Base-by-base conservation (phyloP, 2,113 vertebrate species). In the Atrichornis clamosus region DNA sequence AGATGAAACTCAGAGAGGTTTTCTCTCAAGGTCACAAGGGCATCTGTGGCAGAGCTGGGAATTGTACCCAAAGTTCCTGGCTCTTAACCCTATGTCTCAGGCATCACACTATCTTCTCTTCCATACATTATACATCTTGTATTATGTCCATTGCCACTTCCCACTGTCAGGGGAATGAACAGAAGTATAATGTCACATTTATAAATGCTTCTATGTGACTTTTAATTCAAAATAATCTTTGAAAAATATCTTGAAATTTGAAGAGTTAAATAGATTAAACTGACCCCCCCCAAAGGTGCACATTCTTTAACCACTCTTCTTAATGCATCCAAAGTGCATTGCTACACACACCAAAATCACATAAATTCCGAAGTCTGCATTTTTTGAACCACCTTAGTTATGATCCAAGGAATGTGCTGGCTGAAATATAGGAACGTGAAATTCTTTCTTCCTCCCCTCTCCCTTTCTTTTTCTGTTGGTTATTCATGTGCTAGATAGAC, bases 351-450 rank as follows among this genome's bases (percentile, higher is more conserved):
- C 70, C 70, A 93, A 96, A 93, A 62, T 74, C 85, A 78, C 78
- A 76, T n/a, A 52, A 92, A 92, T 92, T 79, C 87, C 37, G 9
- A 86, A 87, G 64, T 58, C 70, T 86, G n/a, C 63, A 69, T 86
- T 92, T 94, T 93, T 92, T 87, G 23, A 95, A 73, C 59, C 37
- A 90, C 52, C 42, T 77, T 55, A 46, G 41, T 93, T 87, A 62
- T 13, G 62, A 14, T 91, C 44, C 59, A 82, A 74, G 41, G 70
- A 96, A 95, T 76, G 78, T 94, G 44, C 69, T 96, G 81, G 90
- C 39, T 16, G 63, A 89, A 95, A 63, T 70, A 63, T 13, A 87
- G 63, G 93, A 96, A 94, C 96, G 49, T 75, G 60, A 93, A 94
- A 89, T 81, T 90, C 64, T 47, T 84, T 35, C 28, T 67, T 49